These are phyloP conservation scores for Ginglymostoma cirratum DNA, from an alignment of 2,113 vertebrate genomes.

Conservation along the genomic window DNA sequence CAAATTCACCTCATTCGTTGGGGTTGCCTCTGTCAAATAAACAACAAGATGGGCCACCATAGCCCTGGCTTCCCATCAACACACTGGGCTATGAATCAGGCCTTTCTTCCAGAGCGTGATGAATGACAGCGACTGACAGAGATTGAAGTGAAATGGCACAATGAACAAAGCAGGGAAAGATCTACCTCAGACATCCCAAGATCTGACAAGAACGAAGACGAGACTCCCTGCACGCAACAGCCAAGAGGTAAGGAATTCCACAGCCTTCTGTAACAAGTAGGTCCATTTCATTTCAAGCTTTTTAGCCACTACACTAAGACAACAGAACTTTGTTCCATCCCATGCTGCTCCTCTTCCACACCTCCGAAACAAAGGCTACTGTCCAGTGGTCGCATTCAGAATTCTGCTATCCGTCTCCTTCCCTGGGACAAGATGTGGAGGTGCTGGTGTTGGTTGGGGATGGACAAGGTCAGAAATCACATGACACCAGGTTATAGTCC, in stretches of 20 bases:
- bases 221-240: background rate
- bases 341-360: background rate
- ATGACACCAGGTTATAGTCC: too few species aligned
- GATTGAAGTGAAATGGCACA: background rate
- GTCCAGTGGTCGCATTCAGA: background rate
- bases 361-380: background rate
- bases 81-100: background rate
- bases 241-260: background rate
- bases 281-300: background rate
- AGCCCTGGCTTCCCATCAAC: background rate
- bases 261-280: background rate
- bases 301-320: background rate
- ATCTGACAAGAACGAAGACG: background rate
- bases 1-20: background rate
- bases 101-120: background rate
- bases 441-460: too few species aligned
- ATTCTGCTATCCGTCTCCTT: background rate
- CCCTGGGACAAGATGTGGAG: too few species aligned
- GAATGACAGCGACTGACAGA: background rate
- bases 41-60: background rate
- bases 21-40: background rate
- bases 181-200: background rate
- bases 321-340: background rate
- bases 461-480: too few species aligned
- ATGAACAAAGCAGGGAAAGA: background rate